Evolutionary conservation across 2,113 vertebrate genomes (phyloP).

Genomic region (Ptilonorhynchus violaceus): DNA sequence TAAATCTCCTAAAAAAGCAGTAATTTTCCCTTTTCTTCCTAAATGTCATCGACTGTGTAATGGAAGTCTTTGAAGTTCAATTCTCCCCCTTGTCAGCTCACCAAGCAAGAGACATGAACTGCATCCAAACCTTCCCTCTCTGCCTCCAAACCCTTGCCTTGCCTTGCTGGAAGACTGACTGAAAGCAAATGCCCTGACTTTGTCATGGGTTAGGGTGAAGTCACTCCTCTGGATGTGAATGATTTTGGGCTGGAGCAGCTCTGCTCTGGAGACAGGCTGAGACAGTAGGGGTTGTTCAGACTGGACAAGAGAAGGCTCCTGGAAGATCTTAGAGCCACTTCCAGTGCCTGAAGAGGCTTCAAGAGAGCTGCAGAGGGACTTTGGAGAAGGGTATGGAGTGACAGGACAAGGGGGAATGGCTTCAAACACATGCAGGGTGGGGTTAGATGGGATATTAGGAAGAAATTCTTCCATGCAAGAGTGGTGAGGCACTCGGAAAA

Average conservation of each 20-base stretch:
- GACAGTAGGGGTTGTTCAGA: background rate
- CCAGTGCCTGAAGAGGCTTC: background rate
- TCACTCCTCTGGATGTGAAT: background rate
- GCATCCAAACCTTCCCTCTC: background rate
- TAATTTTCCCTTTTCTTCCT: slow-evolving; percentile 9
- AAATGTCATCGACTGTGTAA: slow-evolving; percentile 54
- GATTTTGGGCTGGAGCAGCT: background rate
- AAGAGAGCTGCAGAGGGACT: background rate
- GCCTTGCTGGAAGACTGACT: background rate
- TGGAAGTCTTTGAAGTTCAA: slow-evolving; percentile 52
- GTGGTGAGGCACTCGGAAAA: background rate
- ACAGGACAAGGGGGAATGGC: background rate
- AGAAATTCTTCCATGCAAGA: background rate
- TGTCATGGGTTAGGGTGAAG: background rate
- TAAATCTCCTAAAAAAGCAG: slow-evolving; percentile 29
- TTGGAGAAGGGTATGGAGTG: background rate
- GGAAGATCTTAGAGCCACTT: background rate
- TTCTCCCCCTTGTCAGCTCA: background rate
- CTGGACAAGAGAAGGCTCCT: background rate
- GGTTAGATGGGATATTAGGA: background rate
- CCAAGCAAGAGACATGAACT: background rate
- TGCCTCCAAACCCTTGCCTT: background rate
- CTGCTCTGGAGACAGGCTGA: background rate
- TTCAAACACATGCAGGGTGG: background rate
- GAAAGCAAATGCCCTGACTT: background rate